These are phyloP conservation scores for Metacarcinus magister DNA, from an alignment of 2,888 invertebrate species.

Conservation along the genomic window DNA sequence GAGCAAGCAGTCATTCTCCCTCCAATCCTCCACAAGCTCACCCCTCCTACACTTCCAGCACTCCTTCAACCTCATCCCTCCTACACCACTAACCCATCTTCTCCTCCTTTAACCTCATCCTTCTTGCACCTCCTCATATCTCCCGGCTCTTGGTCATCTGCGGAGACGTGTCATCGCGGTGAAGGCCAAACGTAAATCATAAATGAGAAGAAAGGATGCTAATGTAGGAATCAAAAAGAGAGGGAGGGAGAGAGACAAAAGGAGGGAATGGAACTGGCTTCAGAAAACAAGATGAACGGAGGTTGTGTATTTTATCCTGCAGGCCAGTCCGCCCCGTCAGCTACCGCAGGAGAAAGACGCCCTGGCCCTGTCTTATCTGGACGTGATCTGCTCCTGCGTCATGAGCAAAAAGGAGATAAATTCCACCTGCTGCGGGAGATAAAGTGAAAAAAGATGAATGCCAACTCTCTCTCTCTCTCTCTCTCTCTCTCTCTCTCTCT, in stretches of 20 bases:
- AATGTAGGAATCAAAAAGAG: neutral
- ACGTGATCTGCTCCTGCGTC: constrained; percentile 33
- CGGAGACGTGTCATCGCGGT: neutral
- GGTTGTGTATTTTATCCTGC: constrained; percentile 15
- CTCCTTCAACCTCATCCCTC: neutral
- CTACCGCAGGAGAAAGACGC: neutral
- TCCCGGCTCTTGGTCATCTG: neutral
- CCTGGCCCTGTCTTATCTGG: neutral
- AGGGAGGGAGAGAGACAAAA: neutral
- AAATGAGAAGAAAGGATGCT: neutral
- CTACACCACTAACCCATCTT: neutral
- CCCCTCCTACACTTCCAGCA: too few relatives aligned
- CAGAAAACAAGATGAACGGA: neutral
- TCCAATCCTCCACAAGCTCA: neutral
- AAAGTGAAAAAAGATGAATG: neutral
- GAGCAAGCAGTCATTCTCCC: neutral
- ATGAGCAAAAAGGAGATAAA: constrained; percentile 11
- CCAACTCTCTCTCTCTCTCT: constrained; percentile 35
- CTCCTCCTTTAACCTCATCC: too few relatives aligned
- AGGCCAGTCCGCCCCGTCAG: neutral
- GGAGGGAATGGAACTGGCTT: neutral
- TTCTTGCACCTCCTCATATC: too few relatives aligned
- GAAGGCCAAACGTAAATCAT: neutral
- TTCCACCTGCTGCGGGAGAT: neutral
- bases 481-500: constrained; percentile 36